Evolutionary conservation across 2,113 vertebrate genomes (phyloP).

Genomic region (Cyphomyrus discorhynchus): DNA sequence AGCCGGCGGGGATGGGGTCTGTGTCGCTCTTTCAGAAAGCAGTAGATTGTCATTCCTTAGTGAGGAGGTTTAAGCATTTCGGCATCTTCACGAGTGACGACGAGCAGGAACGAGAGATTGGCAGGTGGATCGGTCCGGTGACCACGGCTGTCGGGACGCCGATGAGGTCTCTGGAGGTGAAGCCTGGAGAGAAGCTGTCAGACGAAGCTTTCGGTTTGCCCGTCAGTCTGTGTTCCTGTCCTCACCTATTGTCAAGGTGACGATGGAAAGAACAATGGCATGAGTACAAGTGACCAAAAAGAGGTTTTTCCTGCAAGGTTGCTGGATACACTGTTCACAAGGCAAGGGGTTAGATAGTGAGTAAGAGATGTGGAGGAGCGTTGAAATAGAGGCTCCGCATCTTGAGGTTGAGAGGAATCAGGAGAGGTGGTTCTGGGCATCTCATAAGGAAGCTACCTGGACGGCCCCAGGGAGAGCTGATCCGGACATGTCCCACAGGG

Average conservation of each 20-base stretch:
- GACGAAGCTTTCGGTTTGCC: not conserved
- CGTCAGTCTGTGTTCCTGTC: not conserved
- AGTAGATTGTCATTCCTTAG: not conserved
- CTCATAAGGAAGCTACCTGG: not conserved
- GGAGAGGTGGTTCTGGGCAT: not conserved
- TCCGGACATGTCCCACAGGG: not conserved
- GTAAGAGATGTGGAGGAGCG: not conserved
- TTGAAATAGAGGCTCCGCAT: not conserved
- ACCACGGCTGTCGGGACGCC: not conserved
- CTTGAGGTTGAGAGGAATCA: not conserved
- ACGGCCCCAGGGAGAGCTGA: not conserved
- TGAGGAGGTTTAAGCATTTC: not conserved
- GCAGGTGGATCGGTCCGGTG: not conserved
- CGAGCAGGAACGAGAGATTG: not conserved
- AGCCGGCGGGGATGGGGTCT: not conserved
- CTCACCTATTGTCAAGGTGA: not conserved
- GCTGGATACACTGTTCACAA: not conserved
- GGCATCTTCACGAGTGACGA: not conserved
- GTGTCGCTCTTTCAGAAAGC: not conserved
- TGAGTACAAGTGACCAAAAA: not conserved
- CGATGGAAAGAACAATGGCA: not conserved
- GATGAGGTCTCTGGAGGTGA: not conserved
- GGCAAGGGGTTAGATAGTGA: not conserved
- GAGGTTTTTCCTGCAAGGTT: not conserved
- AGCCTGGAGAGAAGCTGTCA: not conserved